A percentile compares a stretch with the other conserved stretches of the same genome.
Conservation (phyloP, 2,888 invertebrate genomes). For the Diplolepis rosae region DNA sequence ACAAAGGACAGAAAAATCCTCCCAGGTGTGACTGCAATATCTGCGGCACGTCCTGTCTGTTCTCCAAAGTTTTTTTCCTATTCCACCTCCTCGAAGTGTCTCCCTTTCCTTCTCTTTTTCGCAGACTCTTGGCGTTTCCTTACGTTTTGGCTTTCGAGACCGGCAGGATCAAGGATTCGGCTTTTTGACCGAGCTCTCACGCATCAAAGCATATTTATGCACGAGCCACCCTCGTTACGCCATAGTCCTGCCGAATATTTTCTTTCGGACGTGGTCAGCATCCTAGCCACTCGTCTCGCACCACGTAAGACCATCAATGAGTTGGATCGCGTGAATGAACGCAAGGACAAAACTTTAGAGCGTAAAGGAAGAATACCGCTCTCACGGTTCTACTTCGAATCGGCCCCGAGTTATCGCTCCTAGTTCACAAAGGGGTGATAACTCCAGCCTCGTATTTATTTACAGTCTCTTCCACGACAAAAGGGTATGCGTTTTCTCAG, state of each 20-base stretch:
- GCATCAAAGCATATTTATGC: slow-evolving; percentile 59
- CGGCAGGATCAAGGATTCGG: slow-evolving; percentile 49
- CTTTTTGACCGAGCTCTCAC: slow-evolving; percentile 53
- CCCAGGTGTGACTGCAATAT: slow-evolving; percentile 66
- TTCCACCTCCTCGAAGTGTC: slow-evolving; percentile 41
- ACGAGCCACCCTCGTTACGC: slow-evolving; percentile 69
- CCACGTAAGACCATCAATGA: slow-evolving; percentile 66
- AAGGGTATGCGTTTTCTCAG: too few relatives aligned
- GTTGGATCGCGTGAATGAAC: slow-evolving; percentile 71
- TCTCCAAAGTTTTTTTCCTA: slow-evolving; percentile 36
- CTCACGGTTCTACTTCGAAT: slow-evolving; percentile 65
- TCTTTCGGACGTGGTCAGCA: slow-evolving; percentile 61
- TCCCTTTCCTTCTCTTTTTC: slow-evolving; percentile 12
- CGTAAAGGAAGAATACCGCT: slow-evolving; percentile 66
- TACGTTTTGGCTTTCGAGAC: not conserved
- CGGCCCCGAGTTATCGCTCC: slow-evolving; percentile 54
- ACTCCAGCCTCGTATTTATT: slow-evolving; percentile 47
- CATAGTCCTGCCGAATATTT: slow-evolving; percentile 68
- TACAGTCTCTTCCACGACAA: too few relatives aligned
- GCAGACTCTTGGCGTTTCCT: too few relatives aligned
- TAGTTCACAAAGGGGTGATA: slow-evolving; percentile 52
- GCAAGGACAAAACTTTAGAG: slow-evolving; percentile 58
- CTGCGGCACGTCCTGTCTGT: slow-evolving; percentile 62
- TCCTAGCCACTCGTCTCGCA: slow-evolving; percentile 41
- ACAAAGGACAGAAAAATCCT: slow-evolving; percentile 43